Evolutionary conservation across 2,888 invertebrate genomes (phyloP), one percentile per base, ranked within the genome.

Genomic region (Penaeus monodon): DNA sequence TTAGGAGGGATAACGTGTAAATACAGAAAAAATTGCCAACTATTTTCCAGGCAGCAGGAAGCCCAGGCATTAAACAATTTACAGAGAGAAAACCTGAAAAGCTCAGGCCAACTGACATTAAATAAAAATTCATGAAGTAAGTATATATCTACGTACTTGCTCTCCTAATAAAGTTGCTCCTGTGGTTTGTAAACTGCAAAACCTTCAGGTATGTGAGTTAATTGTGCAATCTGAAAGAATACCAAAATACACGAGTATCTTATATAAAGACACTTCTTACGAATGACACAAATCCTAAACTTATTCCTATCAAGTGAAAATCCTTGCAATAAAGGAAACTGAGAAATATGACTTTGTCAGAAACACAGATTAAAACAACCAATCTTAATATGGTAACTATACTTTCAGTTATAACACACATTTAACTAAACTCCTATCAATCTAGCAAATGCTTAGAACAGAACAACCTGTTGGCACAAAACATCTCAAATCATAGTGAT

Each of bases 191-290:
- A 95, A 95, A 91, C 95, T 95, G 91, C 96, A 96, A 92, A 95
- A 96, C 90, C 95, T 93, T 90, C n/a, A 96, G 94, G 91, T 96
- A 96, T 0, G 95, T n/a, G 94, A 17, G 94, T 94, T 95, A 96
- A 94, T 91, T 94, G 93, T 33, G 95, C 95, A 89, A 96, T 93
- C 95, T 96, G 92, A 44, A 44, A 44, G 44, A 44, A 44, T 44
- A 44, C 44, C 44, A 44, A 44, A 44, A 44, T 44, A 6, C 44
- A 6, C 3, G 8, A 44, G 44, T 44, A 1, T 10, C 44, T 44
- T 44, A 44, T 10, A 10, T 44, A 44, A 44, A 44, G 8, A 6
- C 44, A 6, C 44, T 10, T 44, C 10, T 44, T 44, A 44, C 8
- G 44, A 44, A 44, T 44, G 44, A 44, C 44, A 44, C 44, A 44